These are phyloP conservation scores for Thymallus thymallus DNA, from an alignment of 2,113 vertebrate genomes.

Conservation along the genomic window DNA sequence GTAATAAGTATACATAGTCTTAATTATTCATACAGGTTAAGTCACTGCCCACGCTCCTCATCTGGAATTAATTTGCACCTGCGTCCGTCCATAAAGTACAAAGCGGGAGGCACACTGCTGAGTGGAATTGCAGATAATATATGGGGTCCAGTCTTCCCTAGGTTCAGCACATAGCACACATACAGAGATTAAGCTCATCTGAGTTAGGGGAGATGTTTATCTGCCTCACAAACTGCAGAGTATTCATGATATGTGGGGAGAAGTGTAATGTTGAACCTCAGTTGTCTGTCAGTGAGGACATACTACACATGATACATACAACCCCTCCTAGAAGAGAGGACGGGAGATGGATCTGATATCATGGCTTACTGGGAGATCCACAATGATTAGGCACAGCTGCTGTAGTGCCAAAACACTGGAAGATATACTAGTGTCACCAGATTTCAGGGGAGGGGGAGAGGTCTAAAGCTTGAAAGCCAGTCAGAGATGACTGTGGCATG, in stretches of 20 bases:
- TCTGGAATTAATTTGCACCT: slow-evolving; percentile 2
- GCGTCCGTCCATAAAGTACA: not conserved
- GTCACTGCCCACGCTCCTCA: not conserved
- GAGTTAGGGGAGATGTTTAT: slow-evolving; percentile 1
- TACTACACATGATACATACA: no score
- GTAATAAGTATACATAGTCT: not conserved
- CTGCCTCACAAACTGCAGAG: not conserved
- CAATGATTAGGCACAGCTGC: no score
- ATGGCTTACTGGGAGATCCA: no score
- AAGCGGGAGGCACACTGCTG: not conserved
- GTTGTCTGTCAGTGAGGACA: no score
- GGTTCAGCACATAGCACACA: not conserved
- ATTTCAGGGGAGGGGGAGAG: no score
- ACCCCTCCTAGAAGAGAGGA: no score
- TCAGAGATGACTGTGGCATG: no score
- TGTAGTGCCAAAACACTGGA: no score
- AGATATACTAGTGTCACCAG: no score
- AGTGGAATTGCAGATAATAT: not conserved
- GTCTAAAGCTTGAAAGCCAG: no score
- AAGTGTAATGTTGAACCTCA: not conserved
- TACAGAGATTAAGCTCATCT: not conserved
- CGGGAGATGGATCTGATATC: no score
- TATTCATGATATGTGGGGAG: not conserved
- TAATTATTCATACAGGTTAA: not conserved
- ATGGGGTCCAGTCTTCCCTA: not conserved